phyloP scores from a whole-genome alignment of 2,113 vertebrate genomes.

The Gopherus evgoodei region DNA sequence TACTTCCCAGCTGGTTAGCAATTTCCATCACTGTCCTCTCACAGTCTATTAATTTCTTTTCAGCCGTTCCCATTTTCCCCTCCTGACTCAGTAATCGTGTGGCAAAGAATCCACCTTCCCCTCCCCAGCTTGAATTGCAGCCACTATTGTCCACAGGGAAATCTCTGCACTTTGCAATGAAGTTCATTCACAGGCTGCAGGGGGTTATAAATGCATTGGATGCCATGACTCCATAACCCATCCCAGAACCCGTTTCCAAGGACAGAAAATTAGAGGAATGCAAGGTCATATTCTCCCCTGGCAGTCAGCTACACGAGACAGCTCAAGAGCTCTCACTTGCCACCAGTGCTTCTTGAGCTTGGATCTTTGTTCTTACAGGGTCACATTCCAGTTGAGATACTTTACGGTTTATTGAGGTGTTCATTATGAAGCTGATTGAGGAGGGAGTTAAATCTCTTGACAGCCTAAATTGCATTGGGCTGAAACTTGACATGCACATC shows the following conservation, averaged over 20 bases:
- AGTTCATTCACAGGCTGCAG: conserved; percentile 41
- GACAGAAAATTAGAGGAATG: background rate
- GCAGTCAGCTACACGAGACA: background rate
- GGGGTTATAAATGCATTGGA: background rate
- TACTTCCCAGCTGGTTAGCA: conserved; percentile 78
- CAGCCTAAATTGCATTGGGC: background rate
- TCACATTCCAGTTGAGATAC: background rate
- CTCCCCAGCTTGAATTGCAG: conserved; percentile 76
- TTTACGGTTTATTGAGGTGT: background rate
- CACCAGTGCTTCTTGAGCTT: background rate
- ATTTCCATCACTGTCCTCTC: conserved; percentile 75
- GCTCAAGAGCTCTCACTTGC: background rate
- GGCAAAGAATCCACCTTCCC: conserved; percentile 74
- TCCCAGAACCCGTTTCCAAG: background rate
- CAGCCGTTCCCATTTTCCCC: conserved; percentile 61
- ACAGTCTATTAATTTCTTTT: conserved; percentile 78
- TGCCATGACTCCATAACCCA: background rate
- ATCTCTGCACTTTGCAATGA: conserved; percentile 69
- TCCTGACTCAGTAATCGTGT: conserved; percentile 73
- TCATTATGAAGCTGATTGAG: background rate
- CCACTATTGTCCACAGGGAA: conserved; percentile 72
- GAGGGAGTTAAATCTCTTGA: background rate
- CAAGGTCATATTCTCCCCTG: background rate
- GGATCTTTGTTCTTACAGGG: background rate
- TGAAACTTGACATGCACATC: background rate